These are phyloP conservation scores for Esperia sulphurella DNA, from an alignment of 2,888 invertebrate genomes.

Conservation along the genomic window DNA sequence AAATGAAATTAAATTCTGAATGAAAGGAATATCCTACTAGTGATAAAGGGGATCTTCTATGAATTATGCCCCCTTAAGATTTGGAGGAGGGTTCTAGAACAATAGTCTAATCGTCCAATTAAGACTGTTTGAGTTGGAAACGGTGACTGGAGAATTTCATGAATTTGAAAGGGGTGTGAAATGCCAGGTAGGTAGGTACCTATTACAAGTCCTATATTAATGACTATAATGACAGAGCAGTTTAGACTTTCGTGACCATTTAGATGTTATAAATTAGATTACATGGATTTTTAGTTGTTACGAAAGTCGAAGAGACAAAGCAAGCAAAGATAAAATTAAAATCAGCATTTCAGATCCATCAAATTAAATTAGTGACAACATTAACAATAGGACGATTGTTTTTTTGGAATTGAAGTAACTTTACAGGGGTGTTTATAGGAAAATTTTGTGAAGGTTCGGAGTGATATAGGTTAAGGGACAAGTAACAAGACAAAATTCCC, in stretches of 20 bases:
- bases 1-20: slow-evolving; percentile 77
- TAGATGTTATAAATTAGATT: too few species aligned
- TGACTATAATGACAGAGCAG: too few species aligned
- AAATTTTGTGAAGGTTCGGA: background rate
- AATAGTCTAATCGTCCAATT: slow-evolving; percentile 77
- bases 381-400: background rate
- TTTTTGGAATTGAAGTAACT: background rate
- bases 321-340: too few species aligned
- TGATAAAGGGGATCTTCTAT: slow-evolving; percentile 69
- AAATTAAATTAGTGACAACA: background rate
- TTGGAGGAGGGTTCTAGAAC: slow-evolving; percentile 55
- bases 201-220: background rate
- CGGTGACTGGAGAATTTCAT: slow-evolving; percentile 32
- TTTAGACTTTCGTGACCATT: too few species aligned
- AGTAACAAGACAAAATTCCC: too few species aligned
- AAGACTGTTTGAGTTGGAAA: slow-evolving; percentile 61
- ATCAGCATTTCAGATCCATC: too few species aligned
- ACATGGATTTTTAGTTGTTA: too few species aligned
- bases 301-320: too few species aligned
- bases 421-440: background rate
- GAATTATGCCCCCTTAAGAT: slow-evolving; percentile 66
- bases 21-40: slow-evolving; percentile 68
- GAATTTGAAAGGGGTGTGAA: slow-evolving; percentile 31
- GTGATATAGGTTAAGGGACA: too few species aligned
- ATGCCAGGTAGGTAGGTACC: slow-evolving; percentile 7